Base-by-base conservation (phyloP, 2,797 vertebrate genomes). In the Danio kyathit region DNA sequence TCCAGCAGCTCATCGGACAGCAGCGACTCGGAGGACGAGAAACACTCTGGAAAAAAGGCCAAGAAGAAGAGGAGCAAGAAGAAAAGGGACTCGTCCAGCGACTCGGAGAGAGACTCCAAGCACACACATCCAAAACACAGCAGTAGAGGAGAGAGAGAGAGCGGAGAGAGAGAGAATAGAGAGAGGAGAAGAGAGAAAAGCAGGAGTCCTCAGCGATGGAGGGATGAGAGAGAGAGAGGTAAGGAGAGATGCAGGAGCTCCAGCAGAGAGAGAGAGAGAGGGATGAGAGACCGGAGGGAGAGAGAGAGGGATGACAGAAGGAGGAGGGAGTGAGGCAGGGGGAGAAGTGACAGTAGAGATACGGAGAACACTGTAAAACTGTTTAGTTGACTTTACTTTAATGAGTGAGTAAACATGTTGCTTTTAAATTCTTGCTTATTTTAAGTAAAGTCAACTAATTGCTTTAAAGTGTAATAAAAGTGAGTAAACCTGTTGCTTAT, bases 51-150 rank as follows among this genome's bases (percentile, higher is more conserved):
- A 70, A 95, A 94, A 88, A 78, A 83, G 41, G 66, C 64, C 52
- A 71, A 73, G 44, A 91, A 89, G 80, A 93, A 90, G 87, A 90
- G 85, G 95, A 92, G 92, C 87, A 90, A 89, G 86, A 94, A 91
- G 89, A 95, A 90, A 90, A 95, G 92, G 86, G 94, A 92, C 85
- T 95, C 95, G 87, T 92, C 93, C 89, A 91, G 92, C 85, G 91
- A 91, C 86, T 92, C 91, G 6, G 94, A 94, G 90, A 91, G 90
- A 80, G 91, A 82, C 88, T 41, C 79, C 72, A 90, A 86, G 90
- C 79, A 82, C 65, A 83, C 80, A 52, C 86, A 65, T 73, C 71
- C 86, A 60, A 84, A 73, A 65, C 61, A 10, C 81, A 29, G 56
- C 75, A 87, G 86, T 81, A 21, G 88, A 88, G 83, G 85, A 86